phyloP scores from a whole-genome alignment of 2,113 vertebrate species.

The Nothocercus nigrocapillus region DNA sequence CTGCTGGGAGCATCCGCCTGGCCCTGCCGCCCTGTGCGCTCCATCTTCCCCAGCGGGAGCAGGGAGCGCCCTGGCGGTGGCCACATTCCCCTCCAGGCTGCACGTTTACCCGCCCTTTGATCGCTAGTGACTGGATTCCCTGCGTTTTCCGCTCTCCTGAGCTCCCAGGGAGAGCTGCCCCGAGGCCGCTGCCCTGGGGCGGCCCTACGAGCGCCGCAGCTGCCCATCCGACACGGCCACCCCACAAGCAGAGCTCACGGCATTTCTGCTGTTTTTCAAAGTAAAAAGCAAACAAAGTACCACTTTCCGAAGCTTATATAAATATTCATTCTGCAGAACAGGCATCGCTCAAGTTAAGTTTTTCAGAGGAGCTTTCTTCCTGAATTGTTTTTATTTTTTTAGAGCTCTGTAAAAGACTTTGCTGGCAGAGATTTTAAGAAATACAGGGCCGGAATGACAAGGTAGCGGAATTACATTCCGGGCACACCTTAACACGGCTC shows the following conservation, averaged over 20 bases:
- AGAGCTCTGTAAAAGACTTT: not conserved
- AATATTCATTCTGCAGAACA: not conserved
- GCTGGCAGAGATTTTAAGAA: not conserved
- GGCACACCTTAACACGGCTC: not conserved
- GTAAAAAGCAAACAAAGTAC: not conserved
- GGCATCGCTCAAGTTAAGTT: not conserved
- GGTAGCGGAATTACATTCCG: not conserved
- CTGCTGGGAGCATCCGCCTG: no score
- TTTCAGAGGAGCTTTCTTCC: not conserved
- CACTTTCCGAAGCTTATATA: not conserved
- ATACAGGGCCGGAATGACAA: not conserved
- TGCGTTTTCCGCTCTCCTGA: fast-evolving
- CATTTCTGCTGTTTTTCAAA: not conserved
- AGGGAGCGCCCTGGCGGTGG: no score
- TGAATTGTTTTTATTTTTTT: not conserved
- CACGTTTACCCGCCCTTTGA: fast-evolving
- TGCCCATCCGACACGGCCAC: no score
- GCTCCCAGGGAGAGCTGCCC: fast-evolving
- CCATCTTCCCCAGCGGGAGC: no score
- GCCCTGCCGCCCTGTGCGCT: no score
- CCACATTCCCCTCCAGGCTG: fast-evolving
- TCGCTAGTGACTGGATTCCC: fast-evolving
- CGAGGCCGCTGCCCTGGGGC: not conserved
- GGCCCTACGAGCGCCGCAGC: no score
- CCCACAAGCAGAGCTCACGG: not conserved